Conservation (phyloP, 2,797 vertebrate genomes). For the Harpagifer antarcticus region DNA sequence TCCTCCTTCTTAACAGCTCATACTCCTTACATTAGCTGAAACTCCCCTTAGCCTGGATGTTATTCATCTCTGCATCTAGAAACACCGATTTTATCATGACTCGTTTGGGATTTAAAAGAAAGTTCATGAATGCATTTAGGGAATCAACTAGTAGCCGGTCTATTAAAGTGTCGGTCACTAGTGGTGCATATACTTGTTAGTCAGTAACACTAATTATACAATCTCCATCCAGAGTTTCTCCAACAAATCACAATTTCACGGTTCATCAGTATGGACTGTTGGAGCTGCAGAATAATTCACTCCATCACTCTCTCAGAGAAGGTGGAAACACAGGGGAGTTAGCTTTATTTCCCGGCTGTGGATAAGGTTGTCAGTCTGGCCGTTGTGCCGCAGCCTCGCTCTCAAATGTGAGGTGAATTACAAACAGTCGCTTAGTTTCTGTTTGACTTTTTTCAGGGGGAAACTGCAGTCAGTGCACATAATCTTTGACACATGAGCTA, state of each 20-base stretch:
- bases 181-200: constrained; percentile 22
- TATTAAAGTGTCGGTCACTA: constrained; percentile 35
- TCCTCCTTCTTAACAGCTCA: constrained; percentile 1
- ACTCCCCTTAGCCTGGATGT: constrained; percentile 1
- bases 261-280: constrained; percentile 39
- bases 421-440: constrained; percentile 35
- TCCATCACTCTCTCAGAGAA: constrained; percentile 43
- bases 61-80: constrained; percentile 6
- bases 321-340: constrained; percentile 35
- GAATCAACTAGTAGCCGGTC: constrained; percentile 20
- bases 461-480: constrained; percentile 1
- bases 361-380: constrained; percentile 56
- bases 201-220: constrained; percentile 42
- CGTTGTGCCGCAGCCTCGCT: constrained; percentile 35
- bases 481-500: constrained; percentile 12
- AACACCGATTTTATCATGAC: constrained; percentile 10
- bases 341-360: constrained; percentile 33
- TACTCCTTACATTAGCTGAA: constrained; percentile 18
- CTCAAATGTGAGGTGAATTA: constrained; percentile 46
- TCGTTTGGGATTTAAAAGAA: constrained; percentile 25
- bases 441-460: constrained; percentile 16
- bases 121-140: constrained; percentile 8
- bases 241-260: constrained; percentile 56
- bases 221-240: constrained; percentile 44
- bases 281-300: constrained; percentile 41